Evolutionary conservation across 2,113 vertebrate species (phyloP).

Genomic region (Spilogale gracilis): DNA sequence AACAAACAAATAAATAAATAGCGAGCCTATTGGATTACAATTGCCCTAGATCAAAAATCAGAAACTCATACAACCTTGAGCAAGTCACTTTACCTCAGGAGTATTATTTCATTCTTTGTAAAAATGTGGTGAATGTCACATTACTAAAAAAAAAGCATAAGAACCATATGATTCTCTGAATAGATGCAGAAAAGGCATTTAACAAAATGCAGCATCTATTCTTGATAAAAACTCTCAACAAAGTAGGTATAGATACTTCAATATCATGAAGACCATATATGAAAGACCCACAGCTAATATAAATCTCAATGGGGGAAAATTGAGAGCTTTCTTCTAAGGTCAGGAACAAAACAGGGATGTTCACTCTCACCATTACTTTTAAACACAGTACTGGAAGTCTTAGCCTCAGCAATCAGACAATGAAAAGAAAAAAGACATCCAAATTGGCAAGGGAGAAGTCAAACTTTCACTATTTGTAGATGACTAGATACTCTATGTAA

Average conservation of each 20-base stretch:
- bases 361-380: not conserved
- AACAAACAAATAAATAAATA: not conserved
- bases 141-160: not conserved
- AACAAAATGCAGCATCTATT: not conserved
- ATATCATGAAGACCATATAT: not conserved
- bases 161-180: not conserved
- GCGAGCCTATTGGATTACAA: not conserved
- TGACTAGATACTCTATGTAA: not conserved
- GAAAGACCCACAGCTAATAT: not conserved
- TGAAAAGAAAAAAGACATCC: not conserved
- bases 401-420: not conserved
- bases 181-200: not conserved
- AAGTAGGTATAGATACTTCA: not conserved
- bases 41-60: not conserved
- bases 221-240: not conserved
- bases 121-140: not conserved
- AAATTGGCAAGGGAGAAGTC: not conserved
- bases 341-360: not conserved
- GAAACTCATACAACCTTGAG: not conserved
- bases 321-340: not conserved
- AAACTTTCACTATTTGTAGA: not conserved
- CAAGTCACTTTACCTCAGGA: not conserved
- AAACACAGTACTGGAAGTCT: not conserved
- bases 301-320: not conserved
- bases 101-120: not conserved